Evolutionary conservation across 2,888 invertebrate genomes (phyloP).

Genomic region (Temnothorax ravouxi): DNA sequence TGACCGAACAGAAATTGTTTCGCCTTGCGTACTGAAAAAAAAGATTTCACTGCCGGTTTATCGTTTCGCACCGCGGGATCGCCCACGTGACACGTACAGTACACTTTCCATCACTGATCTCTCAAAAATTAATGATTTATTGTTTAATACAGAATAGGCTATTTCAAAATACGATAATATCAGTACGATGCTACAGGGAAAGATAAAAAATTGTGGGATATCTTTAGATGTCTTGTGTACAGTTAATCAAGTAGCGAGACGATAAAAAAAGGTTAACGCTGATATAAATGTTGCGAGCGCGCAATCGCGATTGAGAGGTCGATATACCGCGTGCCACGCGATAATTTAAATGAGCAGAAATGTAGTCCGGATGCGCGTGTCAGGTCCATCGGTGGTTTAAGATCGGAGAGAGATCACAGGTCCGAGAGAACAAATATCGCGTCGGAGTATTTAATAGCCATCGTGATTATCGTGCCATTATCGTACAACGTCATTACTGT

Average conservation of each 20-base stretch:
- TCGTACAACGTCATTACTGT: conserved; percentile 75
- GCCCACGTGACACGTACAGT: conserved; percentile 52
- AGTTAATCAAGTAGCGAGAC: neutral
- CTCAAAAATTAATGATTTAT: conserved; percentile 50
- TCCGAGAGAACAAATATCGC: conserved; percentile 72
- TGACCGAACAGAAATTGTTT: conserved; percentile 63
- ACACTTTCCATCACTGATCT: conserved; percentile 28
- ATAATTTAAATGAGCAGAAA: conserved; percentile 49
- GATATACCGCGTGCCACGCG: neutral
- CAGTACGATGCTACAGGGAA: neutral
- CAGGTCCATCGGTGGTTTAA: conserved; percentile 47
- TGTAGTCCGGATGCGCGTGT: conserved; percentile 26
- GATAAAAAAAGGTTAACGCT: conserved; percentile 9
- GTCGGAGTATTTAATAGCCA: conserved; percentile 73
- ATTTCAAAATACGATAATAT: neutral
- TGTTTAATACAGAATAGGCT: neutral
- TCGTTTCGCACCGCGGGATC: conserved; percentile 56
- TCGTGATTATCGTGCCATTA: conserved; percentile 76
- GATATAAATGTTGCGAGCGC: conserved; percentile 19
- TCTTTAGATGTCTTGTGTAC: neutral
- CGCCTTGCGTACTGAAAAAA: conserved; percentile 53
- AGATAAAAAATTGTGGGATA: neutral
- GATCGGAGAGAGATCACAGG: conserved; percentile 68
- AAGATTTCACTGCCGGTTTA: conserved; percentile 68
- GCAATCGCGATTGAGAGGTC: neutral